Evolutionary conservation across 2,888 invertebrate genomes (phyloP), one percentile per base, ranked within the genome.

Genomic region (Nomada ruficornis): DNA sequence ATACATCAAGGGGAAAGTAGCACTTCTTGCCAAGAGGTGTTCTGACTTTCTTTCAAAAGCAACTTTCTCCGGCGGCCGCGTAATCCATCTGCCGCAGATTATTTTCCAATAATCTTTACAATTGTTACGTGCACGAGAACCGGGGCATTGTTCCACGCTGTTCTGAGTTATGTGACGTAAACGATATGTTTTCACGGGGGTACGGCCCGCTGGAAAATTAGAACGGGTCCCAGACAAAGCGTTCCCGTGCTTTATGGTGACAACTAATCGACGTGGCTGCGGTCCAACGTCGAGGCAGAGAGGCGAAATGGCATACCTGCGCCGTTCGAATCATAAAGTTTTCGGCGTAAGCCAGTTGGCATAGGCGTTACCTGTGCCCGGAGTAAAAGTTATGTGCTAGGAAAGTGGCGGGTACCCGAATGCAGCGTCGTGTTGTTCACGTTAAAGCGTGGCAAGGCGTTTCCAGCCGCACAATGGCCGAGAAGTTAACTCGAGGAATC

Each of bases 181-280:
- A 88, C 80, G 87, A 86, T 80, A 67, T 86, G 89, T 89, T 90
- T 89, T 85, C 86, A 84, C 77, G 79, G 57, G 23, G 18, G 63
- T 74, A 52, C 18, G 77, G 77, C 11, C 26, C 73, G 64, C 78
- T 26, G 83, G 82, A 84, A 88, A 90, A 90, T 90, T 87, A 84
- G 82, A 86, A 68, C 77, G 62, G 76, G 13, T 5, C 36, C 59
- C 78, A 84, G 90, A 91, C 91, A 91, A 90, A 88, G 89, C 83
- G 79, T 88, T 89, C 82, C 77, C 63, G 74, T 92, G 79, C 82
- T 93, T 92, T 93, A 92, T 92, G 93, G 70, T 92, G 92, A 92
- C 92, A 92, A 87, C 87, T 89, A 90, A 91, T 91, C 89, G 85
- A 55, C 78, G 80, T 50, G 82, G 80, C 71, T 54, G 76, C 63